Conservation (phyloP, 2,797 vertebrate genomes). For the Coregonus suidteri region DNA sequence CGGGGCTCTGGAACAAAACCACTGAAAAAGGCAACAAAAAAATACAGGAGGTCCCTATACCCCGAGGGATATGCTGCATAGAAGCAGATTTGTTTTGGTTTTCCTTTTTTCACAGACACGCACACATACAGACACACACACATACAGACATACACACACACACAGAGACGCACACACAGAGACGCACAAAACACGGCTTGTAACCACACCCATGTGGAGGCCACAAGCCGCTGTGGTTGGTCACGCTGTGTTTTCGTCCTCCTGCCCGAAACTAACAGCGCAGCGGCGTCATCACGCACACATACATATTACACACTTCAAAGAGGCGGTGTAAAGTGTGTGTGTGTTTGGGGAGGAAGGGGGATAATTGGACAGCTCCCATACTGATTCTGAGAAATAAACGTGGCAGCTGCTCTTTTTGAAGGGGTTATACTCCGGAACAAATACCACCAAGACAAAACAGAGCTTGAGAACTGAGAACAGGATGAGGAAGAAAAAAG, state of each 20-base stretch:
- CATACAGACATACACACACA: conserved; percentile 31
- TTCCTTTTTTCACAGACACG: conserved; percentile 56
- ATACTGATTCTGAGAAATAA: conserved; percentile 51
- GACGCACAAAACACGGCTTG: conserved; percentile 67
- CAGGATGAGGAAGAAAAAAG: conserved; percentile 46
- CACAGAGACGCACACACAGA: neutral
- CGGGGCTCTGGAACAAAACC: conserved; percentile 62
- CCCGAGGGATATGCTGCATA: conserved; percentile 65
- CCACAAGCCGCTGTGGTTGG: conserved; percentile 50
- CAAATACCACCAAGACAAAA: conserved; percentile 27
- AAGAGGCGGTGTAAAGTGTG: conserved; percentile 43
- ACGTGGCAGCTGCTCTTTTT: conserved; percentile 52
- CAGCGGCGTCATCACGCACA: conserved; percentile 55
- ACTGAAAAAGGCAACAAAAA: neutral
- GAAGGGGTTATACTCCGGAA: conserved; percentile 26
- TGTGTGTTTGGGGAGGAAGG: conserved; percentile 47
- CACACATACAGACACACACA: too few relatives aligned
- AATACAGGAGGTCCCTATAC: conserved; percentile 63
- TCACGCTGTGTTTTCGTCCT: conserved; percentile 64
- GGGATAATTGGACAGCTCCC: conserved; percentile 57
- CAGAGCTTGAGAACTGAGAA: conserved; percentile 55
- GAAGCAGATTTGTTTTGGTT: conserved; percentile 78
- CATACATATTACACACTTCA: conserved; percentile 25
- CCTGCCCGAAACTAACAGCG: conserved; percentile 63
- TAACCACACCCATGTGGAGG: conserved; percentile 75